phyloP scores from a whole-genome alignment of 2,797 vertebrate species.

The Eospalax fontanierii region DNA sequence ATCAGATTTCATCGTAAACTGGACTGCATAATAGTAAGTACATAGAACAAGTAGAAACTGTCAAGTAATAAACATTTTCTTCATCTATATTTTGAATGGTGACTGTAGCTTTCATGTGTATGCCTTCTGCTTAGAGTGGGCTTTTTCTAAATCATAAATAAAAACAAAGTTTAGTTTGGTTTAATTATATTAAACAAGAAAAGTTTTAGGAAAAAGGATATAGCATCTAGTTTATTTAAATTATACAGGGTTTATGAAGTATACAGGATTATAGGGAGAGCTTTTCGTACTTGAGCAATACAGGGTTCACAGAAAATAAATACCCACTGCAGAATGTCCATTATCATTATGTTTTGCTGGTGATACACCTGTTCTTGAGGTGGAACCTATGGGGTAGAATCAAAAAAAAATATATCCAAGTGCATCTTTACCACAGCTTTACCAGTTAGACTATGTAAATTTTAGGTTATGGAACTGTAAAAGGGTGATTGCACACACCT shows the following conservation, averaged over 20 bases:
- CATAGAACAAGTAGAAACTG: not conserved
- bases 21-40: not conserved
- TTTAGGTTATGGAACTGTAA: not conserved
- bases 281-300: not conserved
- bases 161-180: not conserved
- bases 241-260: not conserved
- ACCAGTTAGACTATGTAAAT: not conserved
- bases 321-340: too few species aligned
- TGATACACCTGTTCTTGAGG: not conserved
- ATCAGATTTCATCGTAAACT: not conserved
- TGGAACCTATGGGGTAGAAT: not conserved
- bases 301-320: not conserved
- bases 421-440: not conserved
- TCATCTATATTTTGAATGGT: not conserved
- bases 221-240: not conserved
- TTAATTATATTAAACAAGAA: not conserved
- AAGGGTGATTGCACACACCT: fast-evolving
- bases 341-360: not conserved
- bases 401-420: not conserved
- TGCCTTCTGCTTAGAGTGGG: not conserved
- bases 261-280: not conserved
- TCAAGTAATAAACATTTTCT: not conserved
- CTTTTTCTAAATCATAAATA: not conserved
- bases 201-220: not conserved
- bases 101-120: slow-evolving; percentile 20